A percentile compares a stretch with the other conserved stretches of the same genome.
These are phyloP conservation scores for Serinus canaria DNA, from an alignment of 2,113 vertebrate genomes.

Conservation along the genomic window DNA sequence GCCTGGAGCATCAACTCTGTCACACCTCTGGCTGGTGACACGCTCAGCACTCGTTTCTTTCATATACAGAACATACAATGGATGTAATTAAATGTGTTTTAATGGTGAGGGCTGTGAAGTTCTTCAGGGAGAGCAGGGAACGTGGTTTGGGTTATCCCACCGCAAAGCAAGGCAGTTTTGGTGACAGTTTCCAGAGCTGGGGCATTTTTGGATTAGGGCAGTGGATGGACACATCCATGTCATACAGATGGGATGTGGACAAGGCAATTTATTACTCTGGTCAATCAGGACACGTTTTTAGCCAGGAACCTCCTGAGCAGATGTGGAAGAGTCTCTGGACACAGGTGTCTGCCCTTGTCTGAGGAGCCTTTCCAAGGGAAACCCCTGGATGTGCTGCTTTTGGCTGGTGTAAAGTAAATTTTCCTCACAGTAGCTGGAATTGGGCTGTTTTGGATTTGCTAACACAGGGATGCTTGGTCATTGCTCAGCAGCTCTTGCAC, in stretches of 20 bases:
- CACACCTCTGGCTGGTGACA: background rate
- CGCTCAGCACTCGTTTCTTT: background rate
- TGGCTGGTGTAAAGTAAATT: background rate
- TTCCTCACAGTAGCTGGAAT: background rate
- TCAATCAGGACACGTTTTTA: background rate
- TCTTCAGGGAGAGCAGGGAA: background rate
- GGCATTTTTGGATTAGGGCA: background rate
- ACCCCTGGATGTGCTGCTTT: background rate
- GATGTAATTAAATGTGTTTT: background rate
- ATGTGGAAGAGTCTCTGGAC: background rate
- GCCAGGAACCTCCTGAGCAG: background rate
- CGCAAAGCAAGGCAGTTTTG: background rate
- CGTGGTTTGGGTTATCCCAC: background rate
- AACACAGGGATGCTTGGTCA: background rate
- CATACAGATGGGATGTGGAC: background rate
- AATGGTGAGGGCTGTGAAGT: background rate
- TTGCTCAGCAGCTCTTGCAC: background rate
- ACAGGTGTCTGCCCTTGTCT: background rate
- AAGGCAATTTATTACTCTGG: background rate
- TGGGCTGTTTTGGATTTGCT: background rate
- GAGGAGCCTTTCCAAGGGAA: background rate
- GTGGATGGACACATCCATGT: background rate
- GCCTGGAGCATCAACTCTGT: constrained; percentile 6
- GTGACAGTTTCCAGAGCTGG: background rate
- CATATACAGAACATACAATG: background rate